A percentile compares a stretch with the other conserved stretches of the same genome.
phyloP scores from a whole-genome alignment of 2,888 invertebrate genomes.

The Dolichopus griseipennis region DNA sequence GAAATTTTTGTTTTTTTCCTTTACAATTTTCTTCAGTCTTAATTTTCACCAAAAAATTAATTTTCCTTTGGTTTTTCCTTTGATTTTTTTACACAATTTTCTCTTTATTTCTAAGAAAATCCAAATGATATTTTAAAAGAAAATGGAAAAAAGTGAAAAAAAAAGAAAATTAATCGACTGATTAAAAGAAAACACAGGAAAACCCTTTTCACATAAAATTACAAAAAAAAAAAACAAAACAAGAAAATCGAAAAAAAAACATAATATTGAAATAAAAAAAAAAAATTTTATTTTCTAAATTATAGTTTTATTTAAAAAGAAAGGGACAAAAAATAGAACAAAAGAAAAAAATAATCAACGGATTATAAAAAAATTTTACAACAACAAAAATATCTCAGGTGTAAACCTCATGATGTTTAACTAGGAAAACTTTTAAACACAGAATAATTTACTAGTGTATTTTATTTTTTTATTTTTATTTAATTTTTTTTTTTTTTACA shows the following conservation, averaged over 20 bases:
- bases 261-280: no score
- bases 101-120: background rate
- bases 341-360: background rate
- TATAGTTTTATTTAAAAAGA: background rate
- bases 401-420: constrained; percentile 6
- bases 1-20: no score
- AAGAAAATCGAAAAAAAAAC: background rate
- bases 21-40: background rate
- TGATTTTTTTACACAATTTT: background rate
- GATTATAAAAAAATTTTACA: background rate
- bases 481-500: no score
- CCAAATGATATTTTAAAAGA: background rate
- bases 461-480: background rate
- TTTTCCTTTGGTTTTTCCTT: background rate
- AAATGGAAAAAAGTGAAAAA: no score
- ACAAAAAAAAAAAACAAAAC: background rate
- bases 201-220: background rate
- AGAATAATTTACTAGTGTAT: background rate
- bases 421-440: background rate
- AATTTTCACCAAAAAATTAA: background rate
- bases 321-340: background rate
- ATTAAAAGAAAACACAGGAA: background rate
- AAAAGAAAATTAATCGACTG: background rate
- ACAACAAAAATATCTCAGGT: background rate
- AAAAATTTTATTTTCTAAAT: no score